Percentiles rank a stretch among this genome's conserved stretches.
Conservation (phyloP, 2,113 vertebrate genomes). For the Pelvicachromis taeniatus region DNA sequence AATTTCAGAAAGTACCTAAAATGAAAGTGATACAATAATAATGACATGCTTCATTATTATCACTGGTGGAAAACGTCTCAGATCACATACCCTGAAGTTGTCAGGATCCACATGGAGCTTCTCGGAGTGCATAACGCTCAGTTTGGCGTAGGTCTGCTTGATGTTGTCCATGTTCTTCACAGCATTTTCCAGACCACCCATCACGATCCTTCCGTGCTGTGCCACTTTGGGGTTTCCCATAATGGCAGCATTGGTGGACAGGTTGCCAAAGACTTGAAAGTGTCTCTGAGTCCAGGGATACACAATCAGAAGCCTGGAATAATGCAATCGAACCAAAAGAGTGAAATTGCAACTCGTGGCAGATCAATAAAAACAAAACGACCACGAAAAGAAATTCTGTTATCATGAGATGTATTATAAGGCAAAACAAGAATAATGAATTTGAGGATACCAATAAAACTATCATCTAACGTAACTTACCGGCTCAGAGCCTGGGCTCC, state of each 20-base stretch:
- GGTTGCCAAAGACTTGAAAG: constrained; percentile 77
- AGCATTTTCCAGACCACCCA: constrained; percentile 70
- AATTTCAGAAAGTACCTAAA: not conserved
- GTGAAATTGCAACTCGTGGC: not conserved
- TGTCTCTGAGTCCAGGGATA: constrained; percentile 79
- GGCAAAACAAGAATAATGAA: not conserved
- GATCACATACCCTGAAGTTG: constrained; percentile 78
- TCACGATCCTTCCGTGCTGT: constrained; percentile 72
- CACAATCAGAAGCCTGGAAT: constrained; percentile 65
- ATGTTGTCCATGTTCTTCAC: constrained; percentile 75
- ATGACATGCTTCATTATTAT: not conserved
- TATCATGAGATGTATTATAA: not conserved
- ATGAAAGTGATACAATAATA: accelerated
- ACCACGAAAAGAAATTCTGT: not conserved
- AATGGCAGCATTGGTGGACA: constrained; percentile 69
- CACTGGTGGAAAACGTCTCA: not conserved
- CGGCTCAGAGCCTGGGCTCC: constrained; percentile 50
- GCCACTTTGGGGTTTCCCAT: constrained; percentile 34
- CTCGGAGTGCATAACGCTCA: constrained; percentile 82
- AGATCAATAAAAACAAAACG: not conserved
- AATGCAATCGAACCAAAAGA: not conserved
- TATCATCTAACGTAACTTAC: not conserved
- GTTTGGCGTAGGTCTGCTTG: constrained; percentile 49
- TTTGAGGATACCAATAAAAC: not conserved
- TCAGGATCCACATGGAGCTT: constrained; percentile 83